Evolutionary conservation across 2,888 invertebrate genomes (phyloP), one percentile per base, ranked within the genome.

Genomic region (Leucoptera coffeella): DNA sequence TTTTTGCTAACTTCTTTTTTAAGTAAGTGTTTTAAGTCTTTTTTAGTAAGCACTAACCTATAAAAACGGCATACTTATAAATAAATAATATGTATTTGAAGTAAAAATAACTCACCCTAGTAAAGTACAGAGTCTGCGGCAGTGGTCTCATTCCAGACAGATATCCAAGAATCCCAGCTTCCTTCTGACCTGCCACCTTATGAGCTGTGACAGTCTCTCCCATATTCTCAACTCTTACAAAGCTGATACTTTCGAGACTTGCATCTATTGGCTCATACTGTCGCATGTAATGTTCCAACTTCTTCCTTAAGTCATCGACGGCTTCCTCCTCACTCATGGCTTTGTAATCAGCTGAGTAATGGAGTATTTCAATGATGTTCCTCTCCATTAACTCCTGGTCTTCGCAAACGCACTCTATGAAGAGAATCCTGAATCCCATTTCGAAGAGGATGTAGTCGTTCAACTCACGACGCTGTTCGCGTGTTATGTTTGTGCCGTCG

Each of bases 401-500:
- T 40, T 91, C 86, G 59, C 93, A 92, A 35, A 92, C 78, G 50
- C 89, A 90, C 55, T 95, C 94, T 36, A 95, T 82, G 64, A 93
- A 93, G 48, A 95, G 81, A 30, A 93, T 80, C 42, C 90, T 81
- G 59, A 85, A 88, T 31, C 86, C 84, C 60, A 83, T 74, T 35
- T 82, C 77, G 5, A 76, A 67, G 33, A 78, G 71, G 35, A 86
- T 81, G 45, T 86, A 80, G 31, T 83, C 79, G 47, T 79, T 75
- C 28, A 91, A 75, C 45, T 87, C 78, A 36, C 83, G 75, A 14
- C 94, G 78, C 35, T 93, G 83, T 29, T 82, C 79, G 23, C 82
- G 71, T 1, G 90, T 90, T 21, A 92, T 88, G 58, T 94, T 90
- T 12, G 93, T 93, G 15, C 92, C 94, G 57, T 95, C 95, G 43